phyloP scores from a whole-genome alignment of 2,113 vertebrate genomes.

The Sebastes fasciatus region DNA sequence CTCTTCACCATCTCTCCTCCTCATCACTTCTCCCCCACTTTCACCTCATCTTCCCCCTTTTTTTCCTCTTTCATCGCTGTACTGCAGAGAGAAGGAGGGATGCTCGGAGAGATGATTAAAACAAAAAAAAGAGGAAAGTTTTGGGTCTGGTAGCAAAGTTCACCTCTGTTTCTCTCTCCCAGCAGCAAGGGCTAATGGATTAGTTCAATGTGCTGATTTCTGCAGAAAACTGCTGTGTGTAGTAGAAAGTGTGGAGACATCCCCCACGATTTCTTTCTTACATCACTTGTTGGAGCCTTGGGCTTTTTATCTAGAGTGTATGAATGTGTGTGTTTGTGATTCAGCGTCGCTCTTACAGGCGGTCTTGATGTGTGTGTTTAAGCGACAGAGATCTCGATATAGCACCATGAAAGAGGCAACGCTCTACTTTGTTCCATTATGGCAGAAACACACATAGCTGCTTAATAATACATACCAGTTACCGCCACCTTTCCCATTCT shows the following conservation, averaged over 20 bases:
- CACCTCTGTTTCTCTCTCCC: conserved; percentile 31
- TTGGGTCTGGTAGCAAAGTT: conserved; percentile 41
- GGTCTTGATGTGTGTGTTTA: conserved; percentile 27
- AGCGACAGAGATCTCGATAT: conserved; percentile 63
- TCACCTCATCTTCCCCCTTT: background rate
- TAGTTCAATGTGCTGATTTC: conserved; percentile 75
- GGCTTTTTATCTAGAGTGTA: conserved; percentile 33
- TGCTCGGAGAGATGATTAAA: conserved; percentile 44
- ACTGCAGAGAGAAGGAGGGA: background rate
- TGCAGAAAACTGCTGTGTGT: conserved; percentile 51
- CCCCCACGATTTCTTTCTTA: conserved; percentile 8
- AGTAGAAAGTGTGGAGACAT: conserved; percentile 29
- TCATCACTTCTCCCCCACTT: background rate
- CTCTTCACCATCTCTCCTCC: background rate
- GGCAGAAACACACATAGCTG: conserved; percentile 53
- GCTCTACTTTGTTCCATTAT: conserved; percentile 83
- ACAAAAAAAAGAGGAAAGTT: conserved; percentile 45
- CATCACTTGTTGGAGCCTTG: conserved; percentile 55
- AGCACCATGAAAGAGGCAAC: conserved; percentile 51
- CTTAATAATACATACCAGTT: conserved; percentile 80
- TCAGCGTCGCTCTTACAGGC: background rate
- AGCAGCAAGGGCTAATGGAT: conserved; percentile 73
- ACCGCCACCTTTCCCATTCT: conserved; percentile 68
- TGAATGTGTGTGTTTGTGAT: conserved; percentile 13
- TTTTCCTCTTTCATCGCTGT: background rate